A percentile compares a stretch with the other conserved stretches of the same genome.
These are phyloP conservation scores for Caenorhabditis plicata DNA, from an alignment of 2,888 invertebrate species.

Conservation along the genomic window DNA sequence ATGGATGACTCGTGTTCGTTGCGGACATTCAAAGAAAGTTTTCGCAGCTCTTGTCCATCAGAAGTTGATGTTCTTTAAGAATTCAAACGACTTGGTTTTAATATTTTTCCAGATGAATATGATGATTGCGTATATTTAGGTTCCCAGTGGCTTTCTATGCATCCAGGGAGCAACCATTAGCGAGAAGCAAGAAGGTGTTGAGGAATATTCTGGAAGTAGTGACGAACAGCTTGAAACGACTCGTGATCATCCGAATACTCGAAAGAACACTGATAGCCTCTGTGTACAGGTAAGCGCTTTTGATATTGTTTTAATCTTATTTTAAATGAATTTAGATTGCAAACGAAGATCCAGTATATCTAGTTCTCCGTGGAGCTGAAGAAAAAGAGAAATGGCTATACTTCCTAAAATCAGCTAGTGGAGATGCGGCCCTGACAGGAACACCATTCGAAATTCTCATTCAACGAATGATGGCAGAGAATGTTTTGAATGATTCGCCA, in stretches of 20 bases:
- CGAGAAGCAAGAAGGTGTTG: slow-evolving; percentile 71
- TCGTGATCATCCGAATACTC: slow-evolving; percentile 31
- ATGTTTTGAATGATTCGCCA: slow-evolving; percentile 69
- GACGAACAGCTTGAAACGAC: slow-evolving; percentile 46
- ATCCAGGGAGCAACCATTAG: slow-evolving; percentile 92
- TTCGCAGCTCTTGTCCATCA: slow-evolving; percentile 95
- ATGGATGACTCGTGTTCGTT: slow-evolving; percentile 91
- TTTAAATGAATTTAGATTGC: slow-evolving; percentile 76
- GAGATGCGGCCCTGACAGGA: slow-evolving; percentile 74
- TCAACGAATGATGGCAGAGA: slow-evolving; percentile 92
- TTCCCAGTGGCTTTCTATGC: slow-evolving; percentile 90
- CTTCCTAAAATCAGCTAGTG: slow-evolving; percentile 83
- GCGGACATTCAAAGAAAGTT: slow-evolving; percentile 91
- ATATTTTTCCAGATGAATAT: no score
- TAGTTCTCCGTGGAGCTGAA: slow-evolving; percentile 85
- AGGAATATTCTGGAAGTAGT: slow-evolving; percentile 54
- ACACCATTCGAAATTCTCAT: slow-evolving; percentile 94
- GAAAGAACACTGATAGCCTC: slow-evolving; percentile 39
- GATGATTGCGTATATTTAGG: no score
- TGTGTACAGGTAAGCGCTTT: slow-evolving; percentile 47
- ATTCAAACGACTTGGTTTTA: slow-evolving; percentile 86
- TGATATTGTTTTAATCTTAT: no score
- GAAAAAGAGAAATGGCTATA: slow-evolving; percentile 81
- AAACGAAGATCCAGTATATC: slow-evolving; percentile 88
- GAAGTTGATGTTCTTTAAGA: slow-evolving; percentile 94